phyloP scores from a whole-genome alignment of 2,113 vertebrate genomes.

The Leucosticte australis region DNA sequence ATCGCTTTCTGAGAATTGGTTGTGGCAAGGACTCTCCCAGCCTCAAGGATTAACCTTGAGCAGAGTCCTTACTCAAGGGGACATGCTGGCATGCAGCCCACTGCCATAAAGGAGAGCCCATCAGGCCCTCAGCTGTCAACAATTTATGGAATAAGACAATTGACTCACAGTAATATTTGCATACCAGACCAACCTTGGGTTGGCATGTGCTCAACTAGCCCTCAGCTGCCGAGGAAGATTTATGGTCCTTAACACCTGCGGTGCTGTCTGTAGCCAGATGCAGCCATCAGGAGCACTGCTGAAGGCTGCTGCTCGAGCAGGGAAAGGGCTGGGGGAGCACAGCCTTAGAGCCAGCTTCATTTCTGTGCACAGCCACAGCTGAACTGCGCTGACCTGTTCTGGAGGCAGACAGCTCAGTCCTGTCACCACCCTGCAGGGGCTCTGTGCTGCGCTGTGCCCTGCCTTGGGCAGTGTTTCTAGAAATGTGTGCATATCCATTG shows the following conservation, averaged over 20 bases:
- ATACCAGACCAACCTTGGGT: not conserved
- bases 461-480: not conserved
- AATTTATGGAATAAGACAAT: not conserved
- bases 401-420: rapidly evolving
- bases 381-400: rapidly evolving
- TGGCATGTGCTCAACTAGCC: not conserved
- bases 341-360: not conserved
- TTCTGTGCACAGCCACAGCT: not conserved
- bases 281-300: not conserved
- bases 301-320: not conserved
- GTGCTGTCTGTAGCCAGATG: not conserved
- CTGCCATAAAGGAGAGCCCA: not conserved
- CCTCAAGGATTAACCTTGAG: not conserved
- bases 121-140: not conserved
- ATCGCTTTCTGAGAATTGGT: not conserved
- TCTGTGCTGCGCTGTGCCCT: rapidly evolving
- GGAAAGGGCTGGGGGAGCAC: not conserved
- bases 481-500: rapidly evolving
- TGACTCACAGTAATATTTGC: not conserved
- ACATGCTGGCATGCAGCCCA: not conserved
- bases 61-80: not conserved
- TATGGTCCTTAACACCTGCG: not conserved
- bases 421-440: too few species aligned
- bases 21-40: not conserved
- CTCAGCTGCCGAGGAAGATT: not conserved